A percentile compares a stretch with the other conserved stretches of the same genome.
Evolutionary conservation across 2,888 invertebrate genomes (phyloP).

Genomic region (Thymelicus sylvestris): DNA sequence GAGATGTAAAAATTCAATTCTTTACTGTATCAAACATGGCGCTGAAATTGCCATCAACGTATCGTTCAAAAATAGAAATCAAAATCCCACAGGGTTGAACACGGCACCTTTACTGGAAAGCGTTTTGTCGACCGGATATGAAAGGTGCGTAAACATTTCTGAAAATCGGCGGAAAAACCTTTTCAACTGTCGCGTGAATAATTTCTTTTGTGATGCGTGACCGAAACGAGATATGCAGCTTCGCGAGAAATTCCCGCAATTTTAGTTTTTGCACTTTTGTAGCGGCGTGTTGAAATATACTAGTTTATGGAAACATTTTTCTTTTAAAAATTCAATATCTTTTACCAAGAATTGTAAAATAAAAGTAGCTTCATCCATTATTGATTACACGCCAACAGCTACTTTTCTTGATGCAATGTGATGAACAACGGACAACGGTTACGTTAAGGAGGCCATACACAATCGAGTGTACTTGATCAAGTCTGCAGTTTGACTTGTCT

Average conservation of each 20-base stretch:
- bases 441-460: too few species aligned
- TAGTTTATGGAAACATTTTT: too few species aligned
- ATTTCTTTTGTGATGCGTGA: constrained; percentile 38
- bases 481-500: too few species aligned
- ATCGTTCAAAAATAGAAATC: not conserved
- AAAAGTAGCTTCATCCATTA: too few species aligned
- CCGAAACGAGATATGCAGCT: constrained; percentile 31
- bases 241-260: constrained; percentile 16
- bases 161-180: constrained; percentile 35
- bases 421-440: too few species aligned
- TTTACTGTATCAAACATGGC: too few species aligned
- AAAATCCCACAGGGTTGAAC: not conserved
- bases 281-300: not conserved
- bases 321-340: too few species aligned
- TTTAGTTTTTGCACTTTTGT: constrained; percentile 22
- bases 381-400: too few species aligned
- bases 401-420: too few species aligned
- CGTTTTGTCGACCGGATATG: constrained; percentile 25
- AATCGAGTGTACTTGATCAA: too few species aligned
- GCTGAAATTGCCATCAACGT: too few species aligned
- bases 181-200: constrained; percentile 35
- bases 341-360: not conserved
- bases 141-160: constrained; percentile 33
- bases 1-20: too few species aligned
- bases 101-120: not conserved